Conservation (phyloP, 2,113 vertebrate genomes). For the Sceloporus tristichus region DNA sequence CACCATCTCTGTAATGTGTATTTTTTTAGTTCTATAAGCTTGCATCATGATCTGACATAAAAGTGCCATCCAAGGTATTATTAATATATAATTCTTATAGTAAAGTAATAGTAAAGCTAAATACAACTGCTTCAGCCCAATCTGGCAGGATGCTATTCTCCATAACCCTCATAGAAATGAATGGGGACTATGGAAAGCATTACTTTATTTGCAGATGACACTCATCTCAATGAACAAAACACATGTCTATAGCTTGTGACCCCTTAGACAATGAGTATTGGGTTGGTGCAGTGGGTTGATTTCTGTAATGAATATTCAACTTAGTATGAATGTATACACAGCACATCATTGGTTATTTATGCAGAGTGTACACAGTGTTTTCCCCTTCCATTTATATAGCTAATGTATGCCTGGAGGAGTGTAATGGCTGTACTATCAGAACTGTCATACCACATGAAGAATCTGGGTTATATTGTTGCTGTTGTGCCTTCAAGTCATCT, state of each 20-base stretch:
- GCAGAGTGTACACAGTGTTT: not conserved
- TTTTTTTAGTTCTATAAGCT: not conserved
- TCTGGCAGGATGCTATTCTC: not conserved
- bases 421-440: not conserved
- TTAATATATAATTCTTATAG: not conserved
- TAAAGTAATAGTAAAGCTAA: not conserved
- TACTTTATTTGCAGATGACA: not conserved
- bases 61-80: not conserved
- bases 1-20: not conserved
- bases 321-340: not conserved
- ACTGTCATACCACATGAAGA: not conserved
- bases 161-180: not conserved
- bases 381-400: not conserved
- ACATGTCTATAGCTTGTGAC: not conserved
- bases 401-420: not conserved
- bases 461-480: not conserved
- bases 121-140: not conserved
- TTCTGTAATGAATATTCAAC: not conserved
- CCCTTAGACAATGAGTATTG: too few relatives aligned
- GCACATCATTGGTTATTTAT: not conserved
- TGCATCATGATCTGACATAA: not conserved
- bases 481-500: too few relatives aligned
- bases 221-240: not conserved
- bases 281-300: not conserved
- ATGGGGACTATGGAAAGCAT: not conserved